These are phyloP conservation scores for Meloidogyne floridensis DNA, from an alignment of 1,140 invertebrate genomes.

Conservation along the genomic window DNA sequence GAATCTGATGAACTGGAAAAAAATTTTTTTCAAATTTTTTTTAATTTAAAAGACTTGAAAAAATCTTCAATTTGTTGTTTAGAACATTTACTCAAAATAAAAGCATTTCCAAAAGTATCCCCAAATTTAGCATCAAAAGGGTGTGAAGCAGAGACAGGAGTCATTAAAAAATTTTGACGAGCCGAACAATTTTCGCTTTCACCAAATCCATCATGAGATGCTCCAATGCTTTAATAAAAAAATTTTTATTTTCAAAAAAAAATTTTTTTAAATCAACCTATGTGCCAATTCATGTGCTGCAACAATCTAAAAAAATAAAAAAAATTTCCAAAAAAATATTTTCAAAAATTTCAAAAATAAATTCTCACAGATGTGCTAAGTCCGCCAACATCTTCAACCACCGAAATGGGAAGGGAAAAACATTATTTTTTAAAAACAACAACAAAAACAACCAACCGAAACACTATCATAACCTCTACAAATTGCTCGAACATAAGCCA, in stretches of 20 bases:
- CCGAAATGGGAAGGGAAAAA: constrained; percentile 22
- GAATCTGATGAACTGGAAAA: constrained; percentile 46
- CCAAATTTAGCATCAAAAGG: constrained; percentile 50
- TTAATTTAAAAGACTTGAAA: constrained; percentile 33
- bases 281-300: constrained; percentile 61
- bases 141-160: constrained; percentile 37
- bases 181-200: constrained; percentile 44
- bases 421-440: not conserved
- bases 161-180: constrained; percentile 54
- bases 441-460: constrained; percentile 24
- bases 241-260: not conserved
- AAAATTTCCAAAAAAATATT: not conserved
- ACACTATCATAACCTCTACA: constrained; percentile 48
- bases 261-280: constrained; percentile 36
- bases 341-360: not conserved
- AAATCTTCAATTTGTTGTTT: constrained; percentile 48
- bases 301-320: constrained; percentile 32
- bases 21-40: not conserved
- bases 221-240: constrained; percentile 47
- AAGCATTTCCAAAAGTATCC: constrained; percentile 47
- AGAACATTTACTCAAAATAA: constrained; percentile 54
- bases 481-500: constrained; percentile 62
- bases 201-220: constrained; percentile 53
- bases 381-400: constrained; percentile 62
- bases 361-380: constrained; percentile 49